Evolutionary conservation across 2,113 vertebrate genomes (phyloP).

Genomic region (Pterocles gutturalis): DNA sequence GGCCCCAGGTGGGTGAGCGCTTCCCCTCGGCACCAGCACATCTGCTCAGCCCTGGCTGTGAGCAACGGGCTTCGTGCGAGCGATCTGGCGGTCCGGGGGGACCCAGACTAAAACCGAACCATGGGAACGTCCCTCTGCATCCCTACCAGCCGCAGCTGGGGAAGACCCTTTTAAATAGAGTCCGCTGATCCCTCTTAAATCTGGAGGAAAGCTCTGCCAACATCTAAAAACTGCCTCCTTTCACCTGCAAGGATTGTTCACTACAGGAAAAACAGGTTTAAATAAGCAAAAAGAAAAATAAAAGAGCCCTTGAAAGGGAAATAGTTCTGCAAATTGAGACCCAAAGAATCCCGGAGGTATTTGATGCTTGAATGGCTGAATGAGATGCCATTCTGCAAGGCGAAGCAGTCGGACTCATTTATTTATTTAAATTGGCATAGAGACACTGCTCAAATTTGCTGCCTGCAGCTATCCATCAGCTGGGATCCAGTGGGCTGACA

Average conservation of each 20-base stretch:
- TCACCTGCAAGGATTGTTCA: constrained; percentile 3
- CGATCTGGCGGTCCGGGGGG: fast-evolving
- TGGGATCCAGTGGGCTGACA: not conserved
- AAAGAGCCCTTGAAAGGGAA: constrained; percentile 40
- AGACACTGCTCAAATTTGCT: constrained; percentile 23
- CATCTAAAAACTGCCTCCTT: not conserved
- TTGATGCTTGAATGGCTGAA: constrained; percentile 21
- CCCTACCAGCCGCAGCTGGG: not conserved
- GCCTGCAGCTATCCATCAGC: constrained; percentile 45
- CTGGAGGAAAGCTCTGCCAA: not conserved
- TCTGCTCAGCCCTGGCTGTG: not conserved
- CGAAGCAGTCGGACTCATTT: not conserved
- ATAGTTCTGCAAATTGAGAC: constrained; percentile 47
- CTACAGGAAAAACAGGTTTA: constrained; percentile 51
- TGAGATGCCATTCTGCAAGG: constrained; percentile 54
- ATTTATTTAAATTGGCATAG: constrained; percentile 59
- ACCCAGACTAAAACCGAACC: not conserved
- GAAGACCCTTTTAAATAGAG: not conserved
- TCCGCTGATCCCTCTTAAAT: not conserved
- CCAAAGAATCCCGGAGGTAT: constrained; percentile 55
- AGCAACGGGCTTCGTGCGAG: fast-evolving
- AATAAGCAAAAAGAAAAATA: constrained; percentile 49
- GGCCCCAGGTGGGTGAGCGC: fast-evolving
- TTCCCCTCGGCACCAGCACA: not conserved
- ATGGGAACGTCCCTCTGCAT: not conserved